Evolutionary conservation across 2,797 vertebrate species (phyloP).

Genomic region (Sandelia bainsii): DNA sequence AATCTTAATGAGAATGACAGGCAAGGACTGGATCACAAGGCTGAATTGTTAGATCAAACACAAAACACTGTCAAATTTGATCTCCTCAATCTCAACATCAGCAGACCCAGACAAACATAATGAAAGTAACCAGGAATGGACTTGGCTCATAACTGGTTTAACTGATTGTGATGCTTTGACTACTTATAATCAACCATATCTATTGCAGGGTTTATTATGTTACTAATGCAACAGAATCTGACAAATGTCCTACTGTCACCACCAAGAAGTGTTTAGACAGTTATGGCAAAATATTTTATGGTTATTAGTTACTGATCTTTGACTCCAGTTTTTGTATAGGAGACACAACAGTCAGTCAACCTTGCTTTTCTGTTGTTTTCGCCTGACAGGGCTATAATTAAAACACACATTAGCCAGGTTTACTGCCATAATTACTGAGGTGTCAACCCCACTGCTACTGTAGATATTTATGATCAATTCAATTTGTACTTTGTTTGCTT

Average conservation of each 20-base stretch:
- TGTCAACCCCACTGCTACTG: constrained; percentile 17
- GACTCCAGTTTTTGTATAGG: neutral
- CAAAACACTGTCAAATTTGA: neutral
- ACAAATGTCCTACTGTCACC: neutral
- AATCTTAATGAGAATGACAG: neutral
- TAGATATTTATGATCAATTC: constrained; percentile 30
- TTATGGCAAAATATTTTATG: neutral
- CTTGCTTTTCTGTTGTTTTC: constrained; percentile 9
- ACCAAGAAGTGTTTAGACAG: neutral
- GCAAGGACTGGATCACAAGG: neutral
- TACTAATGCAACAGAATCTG: neutral
- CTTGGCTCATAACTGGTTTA: neutral
- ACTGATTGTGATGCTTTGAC: neutral
- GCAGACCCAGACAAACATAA: neutral
- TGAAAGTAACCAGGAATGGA: neutral
- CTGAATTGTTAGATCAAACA: neutral
- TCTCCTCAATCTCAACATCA: neutral
- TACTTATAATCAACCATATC: neutral
- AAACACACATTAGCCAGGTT: constrained; percentile 29
- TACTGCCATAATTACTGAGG: constrained; percentile 33
- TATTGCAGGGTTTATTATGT: neutral
- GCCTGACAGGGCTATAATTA: constrained; percentile 37
- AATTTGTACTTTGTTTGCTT: neutral
- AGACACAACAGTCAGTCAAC: constrained; percentile 10
- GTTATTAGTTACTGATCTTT: neutral